Evolutionary conservation across 1,140 invertebrate genomes (phyloP).

Genomic region (Hypothenemus hampei): DNA sequence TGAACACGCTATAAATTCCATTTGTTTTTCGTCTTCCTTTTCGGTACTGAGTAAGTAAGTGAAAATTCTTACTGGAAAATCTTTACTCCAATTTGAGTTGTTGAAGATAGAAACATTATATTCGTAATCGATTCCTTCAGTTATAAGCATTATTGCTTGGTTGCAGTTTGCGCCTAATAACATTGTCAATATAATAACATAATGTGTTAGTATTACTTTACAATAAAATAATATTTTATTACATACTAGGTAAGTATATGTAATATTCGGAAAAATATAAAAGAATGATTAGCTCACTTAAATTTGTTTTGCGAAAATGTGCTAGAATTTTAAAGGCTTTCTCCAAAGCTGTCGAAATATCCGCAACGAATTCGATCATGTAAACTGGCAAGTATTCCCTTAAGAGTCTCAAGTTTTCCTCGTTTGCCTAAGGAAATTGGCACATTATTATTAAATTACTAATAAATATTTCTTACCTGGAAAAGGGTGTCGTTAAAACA

Average conservation of each 20-base stretch:
- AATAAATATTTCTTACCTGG: conserved; percentile 56
- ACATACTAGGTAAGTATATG: too few species aligned
- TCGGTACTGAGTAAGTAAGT: conserved; percentile 96
- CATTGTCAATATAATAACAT: conserved; percentile 17
- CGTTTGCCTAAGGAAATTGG: conserved; percentile 36
- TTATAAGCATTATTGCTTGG: conserved; percentile 97
- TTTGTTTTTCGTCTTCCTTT: conserved; percentile 71
- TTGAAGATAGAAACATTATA: conserved; percentile 86
- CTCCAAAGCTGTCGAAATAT: conserved; percentile 34
- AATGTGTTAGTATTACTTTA: too few species aligned
- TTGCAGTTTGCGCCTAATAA: conserved; percentile 60
- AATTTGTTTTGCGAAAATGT: conserved; percentile 29
- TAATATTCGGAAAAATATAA: too few species aligned
- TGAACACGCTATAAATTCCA: conserved; percentile 95
- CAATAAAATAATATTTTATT: too few species aligned
- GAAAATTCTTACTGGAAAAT: conserved; percentile 87
- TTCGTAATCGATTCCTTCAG: conserved; percentile 93
- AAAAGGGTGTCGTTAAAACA: conserved; percentile 86
- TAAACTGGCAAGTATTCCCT: conserved; percentile 38
- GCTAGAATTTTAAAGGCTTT: conserved; percentile 38
- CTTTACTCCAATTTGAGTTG: conserved; percentile 77
- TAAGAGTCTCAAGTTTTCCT: conserved; percentile 42
- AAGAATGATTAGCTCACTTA: conserved; percentile 18
- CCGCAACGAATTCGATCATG: conserved; percentile 31
- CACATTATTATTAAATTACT: not conserved